Evolutionary conservation across 2,888 invertebrate species (phyloP), one percentile per base, ranked within the genome.

Genomic region (Sipha maydis): DNA sequence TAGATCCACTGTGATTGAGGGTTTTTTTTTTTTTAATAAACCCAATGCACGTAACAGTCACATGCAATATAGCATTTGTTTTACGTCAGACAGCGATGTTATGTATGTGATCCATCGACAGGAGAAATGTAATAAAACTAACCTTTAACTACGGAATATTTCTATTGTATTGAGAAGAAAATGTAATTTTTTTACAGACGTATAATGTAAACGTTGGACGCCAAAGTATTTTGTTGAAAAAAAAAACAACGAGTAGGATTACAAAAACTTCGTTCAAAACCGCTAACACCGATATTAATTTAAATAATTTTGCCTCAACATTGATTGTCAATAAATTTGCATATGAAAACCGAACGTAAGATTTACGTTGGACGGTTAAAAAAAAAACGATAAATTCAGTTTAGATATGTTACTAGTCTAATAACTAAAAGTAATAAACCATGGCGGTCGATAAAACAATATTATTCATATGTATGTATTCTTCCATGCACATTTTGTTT

Each of bases 111-210:
- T 71, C 28, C 3, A 79, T 54, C 34, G 25, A 19, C 56, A 34
- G 34, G 54, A 79, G 28, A 78, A 78, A 56, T 56, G 56, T 25
- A 79, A 34, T 56, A 79, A 79, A 61, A 25, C 61, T 61, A 21
- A 21, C 61, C 61, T 61, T 61, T 61, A 21, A 21, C 61, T 61
- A 21, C 21, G 19, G 25, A 61, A 61, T 61, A 61, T 61, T 69
- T 69, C 28, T 11, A 28, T 69, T 69, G 69, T 69, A 8, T 11
- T 9, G n/a, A 11, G 28, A 61, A 61, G 21, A 21, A 61, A 61
- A 61, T 25, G 61, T 61, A 25, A 25, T 61, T 61, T 25, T 25
- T 4, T 21, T 48, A 2, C 11, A 11, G 48, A 48, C 1, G 11
- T 48, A 48, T 11, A 48, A 48, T 48, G 48, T 14, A 14, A 11